phyloP scores from a whole-genome alignment of 1,140 invertebrate species.

The Apis florea region DNA sequence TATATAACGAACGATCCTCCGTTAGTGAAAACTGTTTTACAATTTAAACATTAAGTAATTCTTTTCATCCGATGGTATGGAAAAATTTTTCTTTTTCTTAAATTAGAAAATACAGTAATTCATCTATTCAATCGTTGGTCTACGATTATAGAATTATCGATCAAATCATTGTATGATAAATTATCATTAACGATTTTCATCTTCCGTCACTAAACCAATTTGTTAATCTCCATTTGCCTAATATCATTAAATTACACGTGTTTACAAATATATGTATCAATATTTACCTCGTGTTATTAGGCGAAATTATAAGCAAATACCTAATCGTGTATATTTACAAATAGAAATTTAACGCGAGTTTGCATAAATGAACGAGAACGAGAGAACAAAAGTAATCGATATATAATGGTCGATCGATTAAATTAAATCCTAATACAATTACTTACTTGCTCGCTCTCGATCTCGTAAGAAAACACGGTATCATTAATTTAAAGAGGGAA shows the following conservation, averaged over 20 bases:
- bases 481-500: too few relatives aligned
- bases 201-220: neutral
- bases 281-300: neutral
- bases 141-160: too few relatives aligned
- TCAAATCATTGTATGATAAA: neutral
- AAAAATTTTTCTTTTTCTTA: too few relatives aligned
- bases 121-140: too few relatives aligned
- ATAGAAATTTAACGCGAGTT: neutral
- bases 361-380: neutral
- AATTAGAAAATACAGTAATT: too few relatives aligned
- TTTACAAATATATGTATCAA: neutral
- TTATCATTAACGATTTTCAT: neutral
- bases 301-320: neutral
- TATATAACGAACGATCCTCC: neutral
- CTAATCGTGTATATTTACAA: neutral
- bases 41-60: too few relatives aligned
- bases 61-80: too few relatives aligned
- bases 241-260: neutral
- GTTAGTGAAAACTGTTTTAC: neutral
- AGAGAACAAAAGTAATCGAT: too few relatives aligned
- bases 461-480: too few relatives aligned
- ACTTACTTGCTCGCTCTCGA: too few relatives aligned
- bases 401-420: too few relatives aligned
- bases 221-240: neutral
- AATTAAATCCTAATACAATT: too few relatives aligned